Conservation (phyloP, 2,888 invertebrate genomes). For the Cryptops parisi region DNA sequence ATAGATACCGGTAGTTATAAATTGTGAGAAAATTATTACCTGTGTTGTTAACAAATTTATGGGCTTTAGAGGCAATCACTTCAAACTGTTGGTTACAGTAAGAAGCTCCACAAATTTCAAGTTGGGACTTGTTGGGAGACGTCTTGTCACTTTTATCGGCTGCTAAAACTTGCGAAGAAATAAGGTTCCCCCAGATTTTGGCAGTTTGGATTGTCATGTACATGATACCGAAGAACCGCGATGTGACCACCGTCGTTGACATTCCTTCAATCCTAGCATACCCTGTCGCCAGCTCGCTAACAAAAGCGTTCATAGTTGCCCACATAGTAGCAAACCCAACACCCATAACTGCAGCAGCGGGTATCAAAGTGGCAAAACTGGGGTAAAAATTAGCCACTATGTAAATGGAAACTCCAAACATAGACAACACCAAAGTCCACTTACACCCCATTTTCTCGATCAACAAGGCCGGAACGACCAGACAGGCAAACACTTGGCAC, state of each 20-base stretch:
- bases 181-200: slow-evolving; percentile 15
- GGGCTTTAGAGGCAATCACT: too few species aligned
- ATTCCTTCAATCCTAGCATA: slow-evolving; percentile 9
- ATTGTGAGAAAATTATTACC: background rate
- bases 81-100: slow-evolving; percentile 13
- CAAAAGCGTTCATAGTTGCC: slow-evolving; percentile 10
- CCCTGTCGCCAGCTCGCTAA: slow-evolving; percentile 6
- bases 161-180: slow-evolving; percentile 13
- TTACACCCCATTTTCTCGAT: slow-evolving; percentile 89
- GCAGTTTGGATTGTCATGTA: slow-evolving; percentile 14
- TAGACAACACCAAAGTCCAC: slow-evolving; percentile 83
- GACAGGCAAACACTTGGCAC: slow-evolving; percentile 82
- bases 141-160: background rate
- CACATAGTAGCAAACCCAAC: slow-evolving; percentile 11
- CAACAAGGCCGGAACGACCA: slow-evolving; percentile 84
- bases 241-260: background rate
- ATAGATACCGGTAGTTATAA: background rate
- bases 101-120: slow-evolving; percentile 3
- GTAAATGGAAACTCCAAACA: slow-evolving; percentile 87
- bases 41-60: background rate
- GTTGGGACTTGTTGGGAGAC: background rate
- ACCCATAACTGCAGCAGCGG: slow-evolving; percentile 11
- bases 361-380: slow-evolving; percentile 39
- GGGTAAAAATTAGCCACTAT: slow-evolving; percentile 91
- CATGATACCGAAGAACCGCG: slow-evolving; percentile 15